Evolutionary conservation across 2,113 vertebrate genomes (phyloP).

Genomic region (Poeciliopsis occidentalis): DNA sequence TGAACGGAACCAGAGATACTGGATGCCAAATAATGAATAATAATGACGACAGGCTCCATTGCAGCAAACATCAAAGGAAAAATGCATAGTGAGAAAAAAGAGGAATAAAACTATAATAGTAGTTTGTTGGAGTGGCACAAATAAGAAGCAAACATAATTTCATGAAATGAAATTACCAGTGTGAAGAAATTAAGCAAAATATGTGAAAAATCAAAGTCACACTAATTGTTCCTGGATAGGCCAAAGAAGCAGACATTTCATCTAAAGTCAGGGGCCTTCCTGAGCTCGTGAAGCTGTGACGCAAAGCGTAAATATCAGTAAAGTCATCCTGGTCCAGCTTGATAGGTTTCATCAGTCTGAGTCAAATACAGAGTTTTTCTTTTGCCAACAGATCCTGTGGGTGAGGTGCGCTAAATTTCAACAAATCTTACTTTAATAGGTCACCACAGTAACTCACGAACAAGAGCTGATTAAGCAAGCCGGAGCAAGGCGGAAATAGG

Average conservation of each 20-base stretch:
- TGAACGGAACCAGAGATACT: constrained; percentile 62
- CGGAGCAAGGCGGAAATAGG: neutral
- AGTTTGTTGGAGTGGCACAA: neutral
- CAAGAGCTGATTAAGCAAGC: neutral
- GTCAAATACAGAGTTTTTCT: neutral
- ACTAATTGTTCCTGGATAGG: no score
- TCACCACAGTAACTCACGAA: constrained; percentile 63
- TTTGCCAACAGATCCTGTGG: no score
- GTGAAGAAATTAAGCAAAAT: no score
- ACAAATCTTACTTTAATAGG: constrained; percentile 94
- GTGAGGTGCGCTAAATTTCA: constrained; percentile 84
- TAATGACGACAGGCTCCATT: constrained; percentile 50
- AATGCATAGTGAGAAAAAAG: neutral
- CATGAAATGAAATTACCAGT: no score
- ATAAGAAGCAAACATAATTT: neutral
- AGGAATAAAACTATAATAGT: neutral
- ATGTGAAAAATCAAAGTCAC: no score
- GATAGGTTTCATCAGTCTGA: neutral
- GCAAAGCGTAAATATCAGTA: neutral
- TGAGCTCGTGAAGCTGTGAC: neutral
- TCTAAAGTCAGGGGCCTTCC: neutral
- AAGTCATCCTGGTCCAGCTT: neutral
- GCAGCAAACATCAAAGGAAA: constrained; percentile 41
- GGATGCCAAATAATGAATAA: constrained; percentile 55
- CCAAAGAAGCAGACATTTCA: neutral